Base-by-base conservation (phyloP, 1,140 invertebrate species). In the Hypothenemus hampei region DNA sequence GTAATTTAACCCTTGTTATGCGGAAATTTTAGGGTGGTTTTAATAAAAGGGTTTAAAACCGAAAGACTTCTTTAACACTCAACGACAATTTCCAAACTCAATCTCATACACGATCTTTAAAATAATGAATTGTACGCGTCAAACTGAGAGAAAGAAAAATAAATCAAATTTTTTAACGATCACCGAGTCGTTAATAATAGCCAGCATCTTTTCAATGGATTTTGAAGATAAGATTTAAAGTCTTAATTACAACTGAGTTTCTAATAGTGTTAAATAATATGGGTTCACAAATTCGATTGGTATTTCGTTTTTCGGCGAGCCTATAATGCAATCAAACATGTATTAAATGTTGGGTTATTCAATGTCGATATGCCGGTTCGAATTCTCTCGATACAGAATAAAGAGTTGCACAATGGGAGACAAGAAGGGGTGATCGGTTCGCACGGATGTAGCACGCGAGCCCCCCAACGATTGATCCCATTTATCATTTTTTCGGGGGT, bases 1-100 rank as follows among this genome's bases (percentile, higher is more conserved):
- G 61, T 63, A 63, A 63, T 63, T 63, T 58, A 63, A 63, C 61
- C 61, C 61, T 60, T 63, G 61, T 63, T 63, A 63, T 63, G 57
- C 50, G 61, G 45, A 56, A 20, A 49, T 60, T 59, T 60, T 56
- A 31, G 61, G 61, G 40, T 62, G 40, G 50, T 24, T 43, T 53
- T 53, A 29, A 29, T 26, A 33, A 29, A 5, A 7, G 4, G 7
- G 18, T 18, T 20, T 43, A n/a, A n/a, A 43, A 43, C 40, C 18
- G 40, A 43, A 21, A 43, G 22, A 16, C 15, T 10, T 39, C 7
- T 15, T 8, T n/a, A 39, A 13, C 11, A 13, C 11, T 15, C 18
- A 39, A 39, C 10, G 1, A 11, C 7, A 6, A n/a, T 15, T 15
- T 15, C 10, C 8, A 37, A 48, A 37, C 10, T 37, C 36, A 48